Base-by-base conservation (phyloP, 2,888 invertebrate genomes). In the Adineta ricciae region DNA sequence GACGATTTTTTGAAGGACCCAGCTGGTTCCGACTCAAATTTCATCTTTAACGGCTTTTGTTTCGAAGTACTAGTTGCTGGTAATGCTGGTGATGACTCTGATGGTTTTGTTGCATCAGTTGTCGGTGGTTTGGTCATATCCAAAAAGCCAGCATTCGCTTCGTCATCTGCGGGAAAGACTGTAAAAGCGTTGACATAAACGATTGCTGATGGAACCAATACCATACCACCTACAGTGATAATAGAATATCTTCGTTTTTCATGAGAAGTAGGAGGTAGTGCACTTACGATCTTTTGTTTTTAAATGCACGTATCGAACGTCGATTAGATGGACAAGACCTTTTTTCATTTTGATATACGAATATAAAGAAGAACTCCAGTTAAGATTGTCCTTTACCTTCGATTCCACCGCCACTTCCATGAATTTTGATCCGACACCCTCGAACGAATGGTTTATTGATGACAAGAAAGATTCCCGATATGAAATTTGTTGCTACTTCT, bases 401-500 rank as follows among this genome's bases (percentile, higher is more conserved):
- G 38, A 73, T 73, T 73, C 73, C 73, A 56, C 56, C 56, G 27
- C n/a, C 56, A 38, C 73, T 38, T 36, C 73, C 73, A 73, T 36
- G 73, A 38, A 73, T 73, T 73, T 73, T 73, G 19, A 73, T 38
- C 19, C 73, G 73, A 73, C 73, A 73, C 16, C 72, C 73, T 73
- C 38, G 19, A 36, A 32, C 36, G 38, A 73, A 73, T 73, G 73
- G 73, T 38, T 73, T 73, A 73, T 73, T 36, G 21, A 73, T 73
- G 7, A 73, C 73, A 38, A 73, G 38, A 73, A 73, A 73, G 8
- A 73, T 38, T 36, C 73, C 73, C 7, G 38, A 73, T 36, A 73
- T 38, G 36, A 73, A 73, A 38, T 73, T 38, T 36, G 73, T 73
- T 73, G 73, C 73, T 38, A 73, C 73, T 73, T 73, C 72, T 73